Base-by-base conservation (phyloP, 92 coral and sea anemone genomes). In the Heliopora coerulea region DNA sequence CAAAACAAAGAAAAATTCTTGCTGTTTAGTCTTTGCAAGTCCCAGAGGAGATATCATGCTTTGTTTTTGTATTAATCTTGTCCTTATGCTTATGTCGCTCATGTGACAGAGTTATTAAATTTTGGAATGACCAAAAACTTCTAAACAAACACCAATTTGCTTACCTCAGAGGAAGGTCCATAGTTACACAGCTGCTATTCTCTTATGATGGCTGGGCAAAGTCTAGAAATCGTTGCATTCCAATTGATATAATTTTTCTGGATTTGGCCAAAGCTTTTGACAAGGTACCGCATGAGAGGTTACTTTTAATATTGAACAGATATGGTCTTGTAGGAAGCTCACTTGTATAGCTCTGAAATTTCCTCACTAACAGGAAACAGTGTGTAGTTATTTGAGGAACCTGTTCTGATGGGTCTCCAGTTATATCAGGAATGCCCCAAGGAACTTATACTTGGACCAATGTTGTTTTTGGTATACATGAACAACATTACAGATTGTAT, bases 221-320 rank as follows among this genome's bases (percentile, higher is more conserved):
- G 28, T 24, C 83, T 34, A 30, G 72, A 31, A 68, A 56, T 23
- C 29, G 18, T 39, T 33, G 73, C 21, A 78, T 32, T 21, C 28
- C 65, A 1, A 78, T 68, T 12, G 87, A 83, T 67, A 74, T 39
- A 49, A 54, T 83, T 40, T 78, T 78, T 17, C 37, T 83, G 6
- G 87, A 83, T 74, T 72, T 83, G 34, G 31, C 83, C 24, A 79
- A 60, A 65, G 87, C 83, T 15, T 83, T 83, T 35, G 80, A 78
- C 74, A 78, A 80, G 20, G 80, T 70, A 48, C 80, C 79, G 10
- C 87, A 68, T 59, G 58, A 78, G n/a, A 72, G 79, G 24, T 72
- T 70, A 24, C 73, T 70, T n/a, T 75, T 82, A 26, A 82, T 72
- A 40, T 70, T 82, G 9, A 54, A 56, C 34, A 33, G 82, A 67